Percentiles rank a stretch among this genome's conserved stretches.
These are phyloP conservation scores for Cordilura impudica DNA, from an alignment of 2,888 invertebrate species.

Conservation along the genomic window DNA sequence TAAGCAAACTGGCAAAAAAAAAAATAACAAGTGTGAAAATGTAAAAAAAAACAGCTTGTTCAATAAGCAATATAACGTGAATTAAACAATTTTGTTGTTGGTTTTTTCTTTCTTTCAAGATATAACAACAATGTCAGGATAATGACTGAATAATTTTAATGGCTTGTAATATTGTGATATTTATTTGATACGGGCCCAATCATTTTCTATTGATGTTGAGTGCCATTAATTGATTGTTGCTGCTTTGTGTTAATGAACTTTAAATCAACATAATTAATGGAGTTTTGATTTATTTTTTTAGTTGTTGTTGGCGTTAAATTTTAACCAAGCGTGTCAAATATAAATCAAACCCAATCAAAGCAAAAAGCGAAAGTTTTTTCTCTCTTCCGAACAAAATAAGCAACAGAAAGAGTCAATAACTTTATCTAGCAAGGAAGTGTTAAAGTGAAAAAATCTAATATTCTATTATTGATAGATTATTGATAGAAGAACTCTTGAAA, in stretches of 20 bases:
- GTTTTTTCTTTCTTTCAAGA: too few relatives aligned
- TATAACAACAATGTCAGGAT: constrained; percentile 19
- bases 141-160: constrained; percentile 6
- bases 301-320: constrained; percentile 48
- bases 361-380: constrained; percentile 55
- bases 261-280: constrained; percentile 24
- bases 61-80: background rate
- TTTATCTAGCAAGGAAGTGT: constrained; percentile 18
- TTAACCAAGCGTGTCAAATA: constrained; percentile 55
- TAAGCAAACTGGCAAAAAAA: background rate
- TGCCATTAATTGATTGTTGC: constrained; percentile 7
- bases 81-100: background rate
- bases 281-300: background rate
- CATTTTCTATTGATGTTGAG: too few relatives aligned
- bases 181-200: constrained; percentile 32
- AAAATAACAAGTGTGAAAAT: background rate
- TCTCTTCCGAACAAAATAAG: background rate
- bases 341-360: constrained; percentile 49
- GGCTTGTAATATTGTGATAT: background rate
- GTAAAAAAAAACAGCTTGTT: background rate
- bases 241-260: constrained; percentile 55
- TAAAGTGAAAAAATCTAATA: background rate
- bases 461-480: too few relatives aligned
- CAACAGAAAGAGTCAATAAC: constrained; percentile 44
- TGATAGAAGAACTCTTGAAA: too few relatives aligned